Evolutionary conservation across 2,888 invertebrate species (phyloP), one percentile per base, ranked within the genome.

Genomic region (Chrysolina oricalcia): DNA sequence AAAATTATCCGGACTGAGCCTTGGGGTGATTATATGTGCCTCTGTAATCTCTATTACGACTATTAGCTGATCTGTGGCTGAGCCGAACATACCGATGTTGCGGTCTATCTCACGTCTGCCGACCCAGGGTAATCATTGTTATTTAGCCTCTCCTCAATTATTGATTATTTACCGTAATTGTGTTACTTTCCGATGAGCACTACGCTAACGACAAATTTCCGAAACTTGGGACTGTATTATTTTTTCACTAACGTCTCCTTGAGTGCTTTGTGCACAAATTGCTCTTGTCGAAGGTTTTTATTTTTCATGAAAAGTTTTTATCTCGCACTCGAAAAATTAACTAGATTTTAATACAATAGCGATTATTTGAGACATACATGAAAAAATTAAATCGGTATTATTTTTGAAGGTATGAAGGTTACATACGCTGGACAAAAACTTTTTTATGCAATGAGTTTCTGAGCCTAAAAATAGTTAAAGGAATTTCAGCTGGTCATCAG

Each of bases 101-200:
- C 71, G 73, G 75, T 78, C 81, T 80, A 80, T 82, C 85, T 85
- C 85, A 87, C 86, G 86, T 87, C 85, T 85, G 82, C 84, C 82
- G 82, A 83, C 82, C 85, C 83, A 80, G 84, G 85, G 85, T 87
- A 87, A 87, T 87, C 85, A 87, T 87, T 87, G 86, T 86, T 87
- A 87, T 87, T 87, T 86, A 85, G 86, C 83, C 80, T 85, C 85
- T 85, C 83, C 85, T 84, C 86, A 87, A 87, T 87, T 87, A 87
- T 87, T 87, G 86, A 87, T 87, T 87, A 86, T 87, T 86, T 86
- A 85, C 86, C 84, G 85, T 85, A 86, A 86, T 87, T 86, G 85
- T 86, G 83, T 85, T 85, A 84, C 83, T 81, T 81, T 78, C 70
- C 72, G 67, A 74, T 59, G 72, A 77, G 69, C 72, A 66, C 77